Percentiles rank a stretch among this genome's conserved stretches.
Conservation (phyloP, 35 echinoderm and acorn worm genomes). For the Holothuria glaberrima region DNA sequence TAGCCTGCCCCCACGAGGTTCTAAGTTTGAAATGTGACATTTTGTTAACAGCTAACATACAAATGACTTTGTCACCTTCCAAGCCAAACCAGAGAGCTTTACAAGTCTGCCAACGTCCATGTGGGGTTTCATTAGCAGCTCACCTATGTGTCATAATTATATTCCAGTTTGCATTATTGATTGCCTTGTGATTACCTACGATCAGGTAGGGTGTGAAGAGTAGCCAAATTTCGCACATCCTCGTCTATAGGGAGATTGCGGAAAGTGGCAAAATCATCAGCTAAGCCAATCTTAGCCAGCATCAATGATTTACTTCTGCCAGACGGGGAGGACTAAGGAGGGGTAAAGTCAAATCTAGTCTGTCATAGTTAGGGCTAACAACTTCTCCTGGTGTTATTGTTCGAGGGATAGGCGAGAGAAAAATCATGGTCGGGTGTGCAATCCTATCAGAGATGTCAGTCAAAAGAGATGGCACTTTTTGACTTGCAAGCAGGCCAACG, state of each 20-base stretch:
- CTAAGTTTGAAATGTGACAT: conserved; percentile 62
- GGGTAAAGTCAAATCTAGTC: conserved; percentile 48
- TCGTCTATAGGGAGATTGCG: conserved; percentile 47
- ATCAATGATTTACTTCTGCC: conserved; percentile 60
- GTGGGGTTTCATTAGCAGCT: conserved; percentile 40
- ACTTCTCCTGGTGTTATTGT: conserved; percentile 41
- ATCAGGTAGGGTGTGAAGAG: conserved; percentile 55
- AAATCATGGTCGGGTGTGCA: conserved; percentile 58
- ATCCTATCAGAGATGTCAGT: conserved; percentile 53
- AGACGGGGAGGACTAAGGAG: conserved; percentile 47
- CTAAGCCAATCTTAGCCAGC: conserved; percentile 50
- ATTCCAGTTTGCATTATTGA: conserved; percentile 62
- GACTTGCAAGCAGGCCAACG: conserved; percentile 1
- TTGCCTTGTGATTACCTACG: conserved; percentile 49
- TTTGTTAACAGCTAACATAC: conserved; percentile 71
- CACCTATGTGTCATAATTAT: conserved; percentile 62
- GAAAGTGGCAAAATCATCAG: conserved; percentile 62
- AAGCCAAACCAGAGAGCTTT: conserved; percentile 38
- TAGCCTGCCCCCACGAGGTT: conserved; percentile 57
- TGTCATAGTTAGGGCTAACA: conserved; percentile 47
- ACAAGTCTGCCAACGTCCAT: conserved; percentile 40
- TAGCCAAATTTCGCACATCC: conserved; percentile 49
- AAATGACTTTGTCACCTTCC: conserved; percentile 68
- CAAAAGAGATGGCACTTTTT: background rate
- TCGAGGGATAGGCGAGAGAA: conserved; percentile 48